phyloP scores from a whole-genome alignment of 2,797 vertebrate species.

The Anabacerthia variegaticeps region DNA sequence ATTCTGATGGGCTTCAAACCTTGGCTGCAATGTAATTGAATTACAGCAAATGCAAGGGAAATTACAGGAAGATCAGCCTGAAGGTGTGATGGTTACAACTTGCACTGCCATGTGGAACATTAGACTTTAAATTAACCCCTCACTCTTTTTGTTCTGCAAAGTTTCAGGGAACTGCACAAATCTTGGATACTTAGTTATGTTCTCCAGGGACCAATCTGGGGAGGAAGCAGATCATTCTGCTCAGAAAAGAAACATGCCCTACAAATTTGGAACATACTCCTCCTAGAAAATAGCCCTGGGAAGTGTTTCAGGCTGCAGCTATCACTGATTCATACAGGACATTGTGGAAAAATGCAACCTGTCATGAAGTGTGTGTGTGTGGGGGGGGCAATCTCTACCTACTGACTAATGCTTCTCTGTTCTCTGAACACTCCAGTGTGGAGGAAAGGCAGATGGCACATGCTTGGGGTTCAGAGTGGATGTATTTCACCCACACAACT shows the following conservation, averaged over 20 bases:
- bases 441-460: neutral
- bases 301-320: neutral
- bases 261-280: neutral
- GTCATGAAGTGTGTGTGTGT: too few species aligned
- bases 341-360: neutral
- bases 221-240: neutral
- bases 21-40: constrained; percentile 36
- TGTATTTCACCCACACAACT: neutral
- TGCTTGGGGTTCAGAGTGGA: neutral
- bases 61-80: constrained; percentile 1
- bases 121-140: constrained; percentile 25
- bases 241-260: neutral
- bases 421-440: neutral
- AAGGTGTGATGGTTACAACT: neutral
- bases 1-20: constrained; percentile 10
- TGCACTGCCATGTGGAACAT: constrained; percentile 16
- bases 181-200: neutral
- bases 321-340: neutral
- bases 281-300: neutral
- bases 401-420: neutral
- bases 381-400: neutral
- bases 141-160: neutral
- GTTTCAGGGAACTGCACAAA: constrained; percentile 8
- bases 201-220: neutral
- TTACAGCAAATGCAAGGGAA: constrained; percentile 15